phyloP scores from a whole-genome alignment of 2,888 invertebrate genomes.

The Corbicula japonica region DNA sequence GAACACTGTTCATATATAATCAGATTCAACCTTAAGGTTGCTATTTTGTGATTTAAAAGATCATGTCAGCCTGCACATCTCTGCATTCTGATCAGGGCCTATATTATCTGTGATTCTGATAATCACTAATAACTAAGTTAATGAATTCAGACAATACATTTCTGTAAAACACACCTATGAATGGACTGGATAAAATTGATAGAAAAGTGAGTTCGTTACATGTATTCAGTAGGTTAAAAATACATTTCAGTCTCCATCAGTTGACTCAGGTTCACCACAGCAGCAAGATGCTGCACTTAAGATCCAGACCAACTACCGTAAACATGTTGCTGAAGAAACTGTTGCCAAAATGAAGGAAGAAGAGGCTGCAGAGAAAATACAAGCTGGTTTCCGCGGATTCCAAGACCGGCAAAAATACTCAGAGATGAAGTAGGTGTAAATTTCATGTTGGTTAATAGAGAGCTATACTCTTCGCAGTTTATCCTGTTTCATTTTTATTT shows the following conservation, averaged over 20 bases:
- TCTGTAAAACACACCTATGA: neutral
- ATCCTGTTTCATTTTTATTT: no score
- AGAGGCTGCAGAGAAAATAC: conserved; percentile 84
- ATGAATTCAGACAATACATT: no score
- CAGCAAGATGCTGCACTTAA: conserved; percentile 84
- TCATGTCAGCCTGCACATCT: no score
- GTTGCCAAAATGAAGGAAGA: conserved; percentile 80
- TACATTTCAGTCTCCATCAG: conserved; percentile 78
- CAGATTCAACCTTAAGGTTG: no score
- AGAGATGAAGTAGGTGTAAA: conserved; percentile 74
- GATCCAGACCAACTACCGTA: conserved; percentile 85
- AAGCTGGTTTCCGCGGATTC: conserved; percentile 84
- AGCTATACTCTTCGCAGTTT: no score
- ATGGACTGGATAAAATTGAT: neutral
- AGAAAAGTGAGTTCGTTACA: neutral
- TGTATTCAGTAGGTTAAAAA: neutral
- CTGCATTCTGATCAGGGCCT: no score
- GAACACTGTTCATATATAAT: no score
- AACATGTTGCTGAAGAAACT: conserved; percentile 82
- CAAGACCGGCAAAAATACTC: conserved; percentile 80
- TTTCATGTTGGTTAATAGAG: no score
- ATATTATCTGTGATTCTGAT: no score
- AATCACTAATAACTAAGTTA: no score
- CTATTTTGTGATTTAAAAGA: no score
- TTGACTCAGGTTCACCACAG: conserved; percentile 81